Conservation (phyloP, 2,797 vertebrate genomes). For the Melanotaenia maccullochi region DNA sequence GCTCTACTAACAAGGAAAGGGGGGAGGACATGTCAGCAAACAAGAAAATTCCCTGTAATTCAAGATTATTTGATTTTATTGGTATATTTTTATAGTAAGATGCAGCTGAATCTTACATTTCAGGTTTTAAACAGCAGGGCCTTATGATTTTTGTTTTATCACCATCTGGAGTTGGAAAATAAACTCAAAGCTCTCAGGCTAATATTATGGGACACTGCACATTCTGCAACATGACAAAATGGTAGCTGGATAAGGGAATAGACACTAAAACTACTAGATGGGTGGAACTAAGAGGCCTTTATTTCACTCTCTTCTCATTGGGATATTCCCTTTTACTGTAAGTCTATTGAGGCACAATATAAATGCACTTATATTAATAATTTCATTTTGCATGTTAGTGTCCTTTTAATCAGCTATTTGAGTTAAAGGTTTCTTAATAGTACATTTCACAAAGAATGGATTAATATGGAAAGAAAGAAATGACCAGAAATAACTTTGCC, state of each 20-base stretch:
- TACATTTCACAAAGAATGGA: neutral
- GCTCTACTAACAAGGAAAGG: conserved; percentile 31
- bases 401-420: neutral
- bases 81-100: neutral
- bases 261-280: neutral
- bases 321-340: neutral
- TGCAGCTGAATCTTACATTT: neutral
- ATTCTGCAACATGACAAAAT: neutral
- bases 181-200: neutral
- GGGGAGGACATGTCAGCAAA: conserved; percentile 7
- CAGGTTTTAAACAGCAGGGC: neutral
- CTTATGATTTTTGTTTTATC: neutral
- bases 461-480: neutral
- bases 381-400: neutral
- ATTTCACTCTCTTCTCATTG: neutral
- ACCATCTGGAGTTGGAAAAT: neutral
- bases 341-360: neutral
- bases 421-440: neutral
- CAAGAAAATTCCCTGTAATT: conserved; percentile 19
- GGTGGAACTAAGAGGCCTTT: neutral
- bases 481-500: neutral
- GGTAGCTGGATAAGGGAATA: neutral
- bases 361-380: neutral
- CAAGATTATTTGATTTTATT: neutral
- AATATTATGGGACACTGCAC: neutral